Evolutionary conservation across 2,113 vertebrate genomes (phyloP), one percentile per base, ranked within the genome.

Genomic region (Acanthisitta chloris): DNA sequence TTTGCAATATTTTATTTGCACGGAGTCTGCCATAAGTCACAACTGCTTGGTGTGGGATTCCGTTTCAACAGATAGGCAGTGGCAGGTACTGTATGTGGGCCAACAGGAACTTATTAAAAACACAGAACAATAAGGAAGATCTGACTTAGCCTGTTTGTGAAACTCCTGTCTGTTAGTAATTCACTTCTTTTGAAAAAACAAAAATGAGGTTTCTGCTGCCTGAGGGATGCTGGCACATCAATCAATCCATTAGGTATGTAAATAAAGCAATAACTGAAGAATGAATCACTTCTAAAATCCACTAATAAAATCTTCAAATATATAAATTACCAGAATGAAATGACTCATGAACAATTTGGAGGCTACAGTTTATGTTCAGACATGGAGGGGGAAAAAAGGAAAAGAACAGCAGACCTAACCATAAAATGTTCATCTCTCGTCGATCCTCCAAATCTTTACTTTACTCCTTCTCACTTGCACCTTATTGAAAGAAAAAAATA

Each of bases 231-330:
- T 86, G 74, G 67, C 79, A 95, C 66, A 97, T 95, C 92, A 86
- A 80, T 97, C 93, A 96, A 95, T 70, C 73, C 70, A 95, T 96
- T 97, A 97, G 93, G 82, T 88, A 94, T 92, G 65, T 90, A 97
- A 98, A 97, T 95, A 97, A 95, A 95, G 67, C 81, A 97, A 87
- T 95, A 97, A 87, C 49, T 57, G 81, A 97, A 96, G 64, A 96
- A 96, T 92, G 97, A 95, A 97, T 96, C 48, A 88, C 85, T 95
- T 92, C 40, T 94, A 48, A 85, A 96, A 96, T 91, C 92, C 65
- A 94, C 6, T 9, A 94, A 78, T 51, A 91, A 93, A 95, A 88
- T 76, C 45, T 96, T 95, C 79, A 94, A 85, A 93, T 94, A 72
- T 28, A 46, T 82, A 94, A 96, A 76, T 95, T 92, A 95, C 33